Conservation (phyloP, 2,888 invertebrate species). For the Gymnoscelis rufifasciata region DNA sequence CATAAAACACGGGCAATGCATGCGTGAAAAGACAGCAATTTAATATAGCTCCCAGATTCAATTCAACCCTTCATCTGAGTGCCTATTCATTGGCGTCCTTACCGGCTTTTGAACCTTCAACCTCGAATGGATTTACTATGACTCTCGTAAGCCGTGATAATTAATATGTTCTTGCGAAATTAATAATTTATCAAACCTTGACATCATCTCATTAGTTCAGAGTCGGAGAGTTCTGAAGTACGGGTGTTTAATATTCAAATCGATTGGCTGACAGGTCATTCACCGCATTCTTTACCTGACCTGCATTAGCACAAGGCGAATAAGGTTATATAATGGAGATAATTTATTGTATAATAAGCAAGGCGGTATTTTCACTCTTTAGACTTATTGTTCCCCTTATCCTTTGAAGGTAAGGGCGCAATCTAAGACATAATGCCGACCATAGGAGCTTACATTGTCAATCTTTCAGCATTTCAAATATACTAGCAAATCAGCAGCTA, state of each 20-base stretch:
- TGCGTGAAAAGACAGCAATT: no score
- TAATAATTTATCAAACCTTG: slow-evolving; percentile 9
- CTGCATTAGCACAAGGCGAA: background rate
- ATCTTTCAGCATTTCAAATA: no score
- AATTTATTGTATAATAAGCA: no score
- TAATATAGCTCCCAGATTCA: background rate
- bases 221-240: background rate
- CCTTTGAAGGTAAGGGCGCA: no score
- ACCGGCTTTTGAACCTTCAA: background rate
- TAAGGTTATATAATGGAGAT: background rate
- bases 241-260: slow-evolving; percentile 8
- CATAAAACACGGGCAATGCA: no score
- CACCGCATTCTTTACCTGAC: background rate
- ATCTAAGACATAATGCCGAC: no score
- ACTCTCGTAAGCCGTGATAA: background rate
- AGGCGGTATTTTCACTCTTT: no score
- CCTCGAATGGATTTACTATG: background rate
- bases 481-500: no score
- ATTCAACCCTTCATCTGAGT: background rate
- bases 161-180: slow-evolving; percentile 3
- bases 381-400: no score
- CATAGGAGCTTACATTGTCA: no score
- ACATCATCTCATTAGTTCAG: slow-evolving; percentile 3
- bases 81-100: background rate
- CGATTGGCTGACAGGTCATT: background rate